Evolutionary conservation across 1,140 invertebrate species (phyloP).

Genomic region (Aphis gossypii): DNA sequence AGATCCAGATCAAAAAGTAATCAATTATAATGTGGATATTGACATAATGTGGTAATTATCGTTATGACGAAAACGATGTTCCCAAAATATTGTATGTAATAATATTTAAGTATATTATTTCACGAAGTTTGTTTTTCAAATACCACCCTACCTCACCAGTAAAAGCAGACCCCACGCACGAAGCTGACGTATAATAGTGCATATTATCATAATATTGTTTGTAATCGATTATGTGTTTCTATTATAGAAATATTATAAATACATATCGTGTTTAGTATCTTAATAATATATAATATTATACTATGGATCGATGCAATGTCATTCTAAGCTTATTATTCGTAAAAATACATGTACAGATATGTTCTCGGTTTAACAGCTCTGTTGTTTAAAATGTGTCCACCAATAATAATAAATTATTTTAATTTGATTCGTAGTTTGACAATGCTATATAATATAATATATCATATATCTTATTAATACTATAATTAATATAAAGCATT

Average conservation of each 20-base stretch:
- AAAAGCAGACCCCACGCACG: neutral
- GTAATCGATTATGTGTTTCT: neutral
- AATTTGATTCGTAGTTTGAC: neutral
- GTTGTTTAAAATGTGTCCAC: neutral
- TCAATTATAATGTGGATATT: neutral
- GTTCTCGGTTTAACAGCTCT: neutral
- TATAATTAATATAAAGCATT: neutral
- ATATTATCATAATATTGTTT: neutral
- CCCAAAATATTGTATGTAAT: neutral
- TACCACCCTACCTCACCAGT: neutral
- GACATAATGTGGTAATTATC: neutral
- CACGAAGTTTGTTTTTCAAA: neutral
- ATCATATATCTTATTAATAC: neutral
- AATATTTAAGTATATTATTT: neutral
- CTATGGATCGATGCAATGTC: neutral
- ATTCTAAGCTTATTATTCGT: neutral
- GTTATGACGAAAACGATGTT: neutral
- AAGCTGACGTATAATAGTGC: neutral
- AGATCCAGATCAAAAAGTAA: neutral
- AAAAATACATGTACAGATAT: neutral
- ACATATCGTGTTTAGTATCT: neutral
- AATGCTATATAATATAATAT: neutral
- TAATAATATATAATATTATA: neutral
- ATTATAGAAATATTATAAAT: conserved; percentile 2
- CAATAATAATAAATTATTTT: neutral